Conservation (phyloP, 2,888 invertebrate genomes). For the Xylota sylvarum region DNA sequence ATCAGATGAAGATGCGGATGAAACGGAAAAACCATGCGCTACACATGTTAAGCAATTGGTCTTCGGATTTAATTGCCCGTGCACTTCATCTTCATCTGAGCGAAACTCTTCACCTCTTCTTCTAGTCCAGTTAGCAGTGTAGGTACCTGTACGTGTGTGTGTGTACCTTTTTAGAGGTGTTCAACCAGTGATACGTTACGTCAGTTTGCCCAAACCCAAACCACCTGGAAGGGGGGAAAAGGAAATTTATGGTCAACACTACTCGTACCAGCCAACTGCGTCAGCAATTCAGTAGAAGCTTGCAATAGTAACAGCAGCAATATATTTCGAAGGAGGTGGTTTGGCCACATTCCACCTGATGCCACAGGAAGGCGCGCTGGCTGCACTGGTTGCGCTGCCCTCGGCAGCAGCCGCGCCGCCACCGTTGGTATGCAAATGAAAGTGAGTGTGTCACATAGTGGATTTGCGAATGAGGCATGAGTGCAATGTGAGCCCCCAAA, state of each 20-base stretch:
- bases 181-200: slow-evolving; percentile 64
- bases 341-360: slow-evolving; percentile 71
- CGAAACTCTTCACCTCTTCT: slow-evolving; percentile 31
- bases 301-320: slow-evolving; percentile 1
- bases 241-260: slow-evolving; percentile 62
- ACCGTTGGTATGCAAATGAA: slow-evolving; percentile 57
- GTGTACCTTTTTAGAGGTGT: slow-evolving; percentile 53
- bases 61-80: slow-evolving; percentile 74
- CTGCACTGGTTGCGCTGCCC: slow-evolving; percentile 23
- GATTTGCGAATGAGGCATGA: slow-evolving; percentile 57
- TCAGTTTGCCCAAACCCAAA: slow-evolving; percentile 39
- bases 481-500: slow-evolving; percentile 52
- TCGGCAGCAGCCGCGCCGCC: not conserved
- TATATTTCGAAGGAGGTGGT: slow-evolving; percentile 63
- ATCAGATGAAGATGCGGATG: slow-evolving; percentile 51
- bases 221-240: not conserved
- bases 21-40: slow-evolving; percentile 64
- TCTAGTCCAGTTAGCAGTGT: slow-evolving; percentile 11
- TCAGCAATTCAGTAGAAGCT: slow-evolving; percentile 44
- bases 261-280: slow-evolving; percentile 29
- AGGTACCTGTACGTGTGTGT: slow-evolving; percentile 2
- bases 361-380: slow-evolving; percentile 52
- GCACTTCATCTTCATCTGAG: slow-evolving; percentile 72
- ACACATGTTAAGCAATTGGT: slow-evolving; percentile 76
- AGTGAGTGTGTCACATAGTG: slow-evolving; percentile 69